Base-by-base conservation (phyloP, 2,888 invertebrate genomes). In the Andrena haemorrhoa region DNA sequence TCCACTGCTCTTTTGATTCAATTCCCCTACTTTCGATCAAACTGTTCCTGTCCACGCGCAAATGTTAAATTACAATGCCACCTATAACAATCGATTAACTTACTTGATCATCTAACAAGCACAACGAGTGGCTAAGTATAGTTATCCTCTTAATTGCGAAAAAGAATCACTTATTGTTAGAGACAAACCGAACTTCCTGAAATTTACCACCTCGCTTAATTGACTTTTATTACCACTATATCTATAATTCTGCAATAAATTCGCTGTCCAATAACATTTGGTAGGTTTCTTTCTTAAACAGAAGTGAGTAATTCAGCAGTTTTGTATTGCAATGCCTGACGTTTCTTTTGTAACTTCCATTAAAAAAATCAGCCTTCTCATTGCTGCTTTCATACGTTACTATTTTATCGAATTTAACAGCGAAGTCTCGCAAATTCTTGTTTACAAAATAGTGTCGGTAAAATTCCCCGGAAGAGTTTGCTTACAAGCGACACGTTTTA, bases 81-180 rank as follows among this genome's bases (percentile, higher is more conserved):
- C 61, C 26, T 51, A 33, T 58, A 41, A 75, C 20, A 31, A 66
- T 61, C 26, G 35, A 79, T 68, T 26, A 41, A 79, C 65, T 73
- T 69, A 53, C 26, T 79, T 58, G 58, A 69, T 51, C 53, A 71
- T 61, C 70, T 29, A 16, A 80, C 41, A 66, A 61, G 63, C 72
- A 80, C 79, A 79, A 80, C 79, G 63, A 72, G 58, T 73, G 73
- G 49, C 68, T 79, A 58, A 68, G 79, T 64, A 80, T 74, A 60
- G 41, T 65, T 65, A 65, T 81, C 80, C 81, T 80, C 80, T 69
- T 81, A 20, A 64, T 47, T 69, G 53, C 33, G 56, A 69, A n/a
- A 73, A 41, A 26, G 12, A 47, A 41, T 41, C 23, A 33, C 8
- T 29, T 10, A 23, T 51, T 20, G n/a, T 12, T 78, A 49, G 47